phyloP scores from a whole-genome alignment of 1,140 invertebrate genomes.

The Microvelia longipes region DNA sequence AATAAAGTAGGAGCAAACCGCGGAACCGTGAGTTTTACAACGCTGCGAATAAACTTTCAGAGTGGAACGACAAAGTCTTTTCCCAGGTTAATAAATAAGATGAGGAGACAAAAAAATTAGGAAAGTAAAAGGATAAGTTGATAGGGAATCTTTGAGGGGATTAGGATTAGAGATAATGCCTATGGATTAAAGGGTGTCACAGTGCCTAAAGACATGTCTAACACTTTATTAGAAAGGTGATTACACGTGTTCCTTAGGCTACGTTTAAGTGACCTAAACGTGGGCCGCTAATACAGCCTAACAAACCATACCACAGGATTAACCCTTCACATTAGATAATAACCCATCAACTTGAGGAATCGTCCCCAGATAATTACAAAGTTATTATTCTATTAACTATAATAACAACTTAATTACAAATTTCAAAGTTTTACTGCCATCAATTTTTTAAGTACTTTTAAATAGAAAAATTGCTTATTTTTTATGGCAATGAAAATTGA shows the following conservation, averaged over 20 bases:
- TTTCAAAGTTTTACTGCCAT: too few species aligned
- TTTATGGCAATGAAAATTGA: too few species aligned
- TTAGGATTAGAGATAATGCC: background rate
- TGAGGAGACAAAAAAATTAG: background rate
- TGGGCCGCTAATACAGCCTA: background rate
- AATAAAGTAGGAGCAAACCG: background rate
- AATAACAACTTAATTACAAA: too few species aligned
- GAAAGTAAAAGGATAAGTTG: background rate
- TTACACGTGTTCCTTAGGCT: background rate
- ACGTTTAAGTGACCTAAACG: background rate
- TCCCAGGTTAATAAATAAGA: background rate
- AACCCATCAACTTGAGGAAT: too few species aligned
- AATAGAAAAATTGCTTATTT: too few species aligned
- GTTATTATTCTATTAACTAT: too few species aligned
- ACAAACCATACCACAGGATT: background rate
- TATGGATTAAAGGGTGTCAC: too few species aligned
- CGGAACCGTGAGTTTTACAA: background rate
- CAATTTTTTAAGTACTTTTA: too few species aligned
- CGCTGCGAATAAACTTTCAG: background rate
- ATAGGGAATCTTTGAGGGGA: background rate
- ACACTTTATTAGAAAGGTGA: background rate
- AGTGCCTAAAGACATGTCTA: too few species aligned
- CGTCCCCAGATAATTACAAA: too few species aligned
- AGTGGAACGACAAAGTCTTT: background rate
- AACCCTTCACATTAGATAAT: background rate